Evolutionary conservation across 2,113 vertebrate genomes (phyloP), one percentile per base, ranked within the genome.

Genomic region (Archilochus colubris): DNA sequence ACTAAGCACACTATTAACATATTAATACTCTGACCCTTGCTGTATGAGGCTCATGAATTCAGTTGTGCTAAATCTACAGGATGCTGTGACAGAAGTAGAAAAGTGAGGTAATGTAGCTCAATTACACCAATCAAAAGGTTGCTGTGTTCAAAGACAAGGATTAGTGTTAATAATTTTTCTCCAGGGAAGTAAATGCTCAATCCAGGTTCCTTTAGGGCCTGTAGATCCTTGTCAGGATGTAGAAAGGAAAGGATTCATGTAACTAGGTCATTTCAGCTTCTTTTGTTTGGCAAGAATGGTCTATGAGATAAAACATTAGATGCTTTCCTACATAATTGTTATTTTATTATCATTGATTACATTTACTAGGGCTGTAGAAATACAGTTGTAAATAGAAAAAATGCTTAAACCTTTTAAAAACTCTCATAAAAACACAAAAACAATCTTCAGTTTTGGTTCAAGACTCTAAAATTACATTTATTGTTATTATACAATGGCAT

Each of bases 101-200:
- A 95, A 90, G 69, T 79, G 89, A 97, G 72, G 93, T 94, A 93
- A 91, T 88, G 40, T 96, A 94, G 89, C 81, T 95, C 94, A 93
- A 58, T 96, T 96, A 96, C 91, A 94, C 92, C 95, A 97, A 89
- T 95, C 58, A 80, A 85, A 28, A 12, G 67, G 94, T 92, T 91
- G 81, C 85, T 96, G 96, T 96, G 94, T 97, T 98, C 95, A 96
- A 97, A 97, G 96, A 92, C 84, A 94, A 95, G 96, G 96, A 97
- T 98, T 98, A 97, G 94, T 66, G 91, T 90, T 97, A 97, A 97
- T 97, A 97, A 97, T 97, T 97, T 97, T 91, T 97, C 97, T 96
- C 95, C 84, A 61, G 97, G 96, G 97, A 97, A 93, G 84, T 66
- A 92, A 93, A 96, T 91, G 85, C 88, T 97, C 90, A 8, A 97